Evolutionary conservation across 2,888 invertebrate species (phyloP), one percentile per base, ranked within the genome.

Genomic region (Hirtodrosophila duncani): DNA sequence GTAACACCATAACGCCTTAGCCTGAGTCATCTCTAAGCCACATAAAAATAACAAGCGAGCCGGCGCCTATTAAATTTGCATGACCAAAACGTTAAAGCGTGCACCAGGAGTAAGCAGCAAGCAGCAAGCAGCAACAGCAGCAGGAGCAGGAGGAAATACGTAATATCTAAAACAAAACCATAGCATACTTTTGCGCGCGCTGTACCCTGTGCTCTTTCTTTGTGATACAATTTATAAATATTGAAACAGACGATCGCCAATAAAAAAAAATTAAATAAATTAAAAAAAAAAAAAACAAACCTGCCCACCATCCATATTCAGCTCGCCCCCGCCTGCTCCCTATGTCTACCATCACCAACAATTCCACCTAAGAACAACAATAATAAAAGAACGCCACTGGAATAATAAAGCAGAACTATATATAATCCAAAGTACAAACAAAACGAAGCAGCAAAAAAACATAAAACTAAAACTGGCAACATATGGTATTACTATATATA

Each of bases 371-470:
- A 26, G 34, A 37, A 42, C 18, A 31, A 34, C 26, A 53, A 34
- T 20, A 31, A 11, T 26, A 55, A 38, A 48, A 64, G 46, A 63
- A 56, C 38, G 44, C 41, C 29, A 59, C 44, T 41, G 29, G 61
- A 52, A 56, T 48, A 23, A 51, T 61, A 63, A 50, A 60, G 71
- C 59, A 77, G 68, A n/a, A n/a, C n/a, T n/a, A 72, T 74, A 57
- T 77, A 67, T 72, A 79, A 75, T 71, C 64, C 65, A 79, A 63
- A 79, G 80, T 79, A 74, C 80, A 79, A 74, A 74, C 41, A 39
- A 44, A 36, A 44, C 24, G 42, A 44, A 37, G 42, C 57, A 37
- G 43, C 38, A 46, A 63, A 37, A 45, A 21, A 27, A 49, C 46
- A 34, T 43, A 52, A 50, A 67, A 50, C 58, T 33, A 59, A 55